Evolutionary conservation across 2,888 invertebrate genomes (phyloP).

Genomic region (Agrenia bidenticulata): DNA sequence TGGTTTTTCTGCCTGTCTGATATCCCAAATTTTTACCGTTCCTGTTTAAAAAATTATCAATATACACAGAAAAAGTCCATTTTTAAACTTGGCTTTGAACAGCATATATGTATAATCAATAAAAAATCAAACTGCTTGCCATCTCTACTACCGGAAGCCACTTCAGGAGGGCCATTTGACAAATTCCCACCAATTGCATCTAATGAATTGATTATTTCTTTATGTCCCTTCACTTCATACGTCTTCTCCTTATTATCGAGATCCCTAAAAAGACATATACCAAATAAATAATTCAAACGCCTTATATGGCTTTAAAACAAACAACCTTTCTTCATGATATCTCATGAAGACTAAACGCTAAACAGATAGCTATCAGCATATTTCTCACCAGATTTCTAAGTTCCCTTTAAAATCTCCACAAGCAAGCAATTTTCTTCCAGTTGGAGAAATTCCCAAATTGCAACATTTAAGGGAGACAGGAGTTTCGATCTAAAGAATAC

Average conservation of each 20-base stretch:
- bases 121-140: conserved; percentile 65
- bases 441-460: conserved; percentile 84
- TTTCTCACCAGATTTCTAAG: conserved; percentile 73
- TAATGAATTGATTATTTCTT: conserved; percentile 83
- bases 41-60: conserved; percentile 59
- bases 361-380: too few species aligned
- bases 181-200: conserved; percentile 87
- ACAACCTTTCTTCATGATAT: too few species aligned
- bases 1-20: conserved; percentile 81
- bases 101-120: background rate
- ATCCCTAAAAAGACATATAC: conserved; percentile 72
- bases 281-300: too few species aligned
- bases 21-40: conserved; percentile 92
- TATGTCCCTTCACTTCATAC: conserved; percentile 78
- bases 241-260: conserved; percentile 72
- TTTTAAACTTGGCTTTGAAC: background rate
- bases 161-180: conserved; percentile 85
- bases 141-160: conserved; percentile 90
- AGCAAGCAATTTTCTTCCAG: conserved; percentile 78
- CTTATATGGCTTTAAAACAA: too few species aligned
- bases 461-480: conserved; percentile 85
- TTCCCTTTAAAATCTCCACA: conserved; percentile 87
- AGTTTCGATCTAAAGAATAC: conserved; percentile 65
- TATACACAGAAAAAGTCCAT: conserved; percentile 17
- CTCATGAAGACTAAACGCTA: too few species aligned